Evolutionary conservation across 2,113 vertebrate genomes (phyloP).

Genomic region (Dascyllus trimaculatus): DNA sequence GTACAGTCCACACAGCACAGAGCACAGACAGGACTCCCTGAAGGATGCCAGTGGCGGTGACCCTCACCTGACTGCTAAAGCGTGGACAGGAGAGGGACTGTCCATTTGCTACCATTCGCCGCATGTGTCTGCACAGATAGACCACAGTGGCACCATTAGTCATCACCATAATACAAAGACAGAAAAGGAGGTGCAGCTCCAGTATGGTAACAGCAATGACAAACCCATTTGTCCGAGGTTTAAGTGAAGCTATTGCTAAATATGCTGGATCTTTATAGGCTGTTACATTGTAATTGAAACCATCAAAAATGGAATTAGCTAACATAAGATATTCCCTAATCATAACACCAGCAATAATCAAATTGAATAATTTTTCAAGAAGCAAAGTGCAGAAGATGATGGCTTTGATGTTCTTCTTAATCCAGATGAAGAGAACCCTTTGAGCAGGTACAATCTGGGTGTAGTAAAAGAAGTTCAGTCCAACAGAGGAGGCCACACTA

Average conservation of each 20-base stretch:
- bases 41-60: slow-evolving; percentile 29
- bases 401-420: slow-evolving; percentile 65
- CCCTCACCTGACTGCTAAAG: slow-evolving; percentile 43
- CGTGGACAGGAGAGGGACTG: background rate
- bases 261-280: too few species aligned
- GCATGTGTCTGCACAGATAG: slow-evolving; percentile 70
- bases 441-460: slow-evolving; percentile 63
- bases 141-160: slow-evolving; percentile 54
- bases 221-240: too few species aligned
- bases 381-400: slow-evolving; percentile 54
- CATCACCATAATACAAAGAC: slow-evolving; percentile 56
- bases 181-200: background rate
- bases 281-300: too few species aligned
- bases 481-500: slow-evolving; percentile 39
- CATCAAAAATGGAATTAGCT: too few species aligned
- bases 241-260: too few species aligned
- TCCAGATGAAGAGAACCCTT: slow-evolving; percentile 44
- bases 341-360: background rate
- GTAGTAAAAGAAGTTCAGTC: slow-evolving; percentile 68
- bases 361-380: slow-evolving; percentile 12
- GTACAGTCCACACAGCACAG: background rate
- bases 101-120: slow-evolving; percentile 28
- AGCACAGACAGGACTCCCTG: slow-evolving; percentile 19
- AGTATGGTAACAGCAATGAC: rapidly evolving
- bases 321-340: too few species aligned